Evolutionary conservation across 2,113 vertebrate genomes (phyloP).

Genomic region (Mustelus asterias): DNA sequence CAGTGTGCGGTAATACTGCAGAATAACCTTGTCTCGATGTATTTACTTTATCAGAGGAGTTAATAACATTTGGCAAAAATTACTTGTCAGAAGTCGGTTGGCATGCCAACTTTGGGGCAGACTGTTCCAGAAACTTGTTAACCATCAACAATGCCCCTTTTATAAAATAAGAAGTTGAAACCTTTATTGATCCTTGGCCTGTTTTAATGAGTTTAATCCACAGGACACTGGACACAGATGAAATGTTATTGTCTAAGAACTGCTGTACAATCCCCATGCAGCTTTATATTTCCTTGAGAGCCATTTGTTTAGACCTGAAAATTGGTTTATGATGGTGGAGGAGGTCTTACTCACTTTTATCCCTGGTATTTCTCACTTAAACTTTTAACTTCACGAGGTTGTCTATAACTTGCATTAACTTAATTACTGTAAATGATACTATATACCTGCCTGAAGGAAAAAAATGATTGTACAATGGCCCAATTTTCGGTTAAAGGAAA

Average conservation of each 20-base stretch:
- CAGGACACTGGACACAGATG: neutral
- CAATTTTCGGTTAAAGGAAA: neutral
- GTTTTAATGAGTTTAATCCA: neutral
- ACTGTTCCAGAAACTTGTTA: neutral
- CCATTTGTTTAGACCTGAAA: neutral
- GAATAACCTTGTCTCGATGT: neutral
- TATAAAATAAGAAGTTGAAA: slow-evolving; percentile 1
- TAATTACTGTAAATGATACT: neutral
- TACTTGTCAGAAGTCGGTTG: neutral
- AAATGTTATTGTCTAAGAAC: neutral
- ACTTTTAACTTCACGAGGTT: neutral
- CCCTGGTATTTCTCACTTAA: neutral
- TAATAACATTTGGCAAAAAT: neutral
- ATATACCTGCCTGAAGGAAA: neutral
- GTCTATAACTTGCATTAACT: neutral
- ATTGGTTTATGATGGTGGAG: neutral
- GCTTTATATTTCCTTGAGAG: neutral
- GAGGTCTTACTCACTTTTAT: neutral
- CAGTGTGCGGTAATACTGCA: neutral
- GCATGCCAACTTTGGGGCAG: neutral
- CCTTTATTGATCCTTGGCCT: neutral
- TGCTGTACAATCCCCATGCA: neutral
- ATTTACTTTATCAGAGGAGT: neutral
- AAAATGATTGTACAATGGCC: neutral
- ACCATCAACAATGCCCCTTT: neutral